A percentile compares a stretch with the other conserved stretches of the same genome.
phyloP scores from a whole-genome alignment of 2,113 vertebrate species.

The Paraplagusia blochii region DNA sequence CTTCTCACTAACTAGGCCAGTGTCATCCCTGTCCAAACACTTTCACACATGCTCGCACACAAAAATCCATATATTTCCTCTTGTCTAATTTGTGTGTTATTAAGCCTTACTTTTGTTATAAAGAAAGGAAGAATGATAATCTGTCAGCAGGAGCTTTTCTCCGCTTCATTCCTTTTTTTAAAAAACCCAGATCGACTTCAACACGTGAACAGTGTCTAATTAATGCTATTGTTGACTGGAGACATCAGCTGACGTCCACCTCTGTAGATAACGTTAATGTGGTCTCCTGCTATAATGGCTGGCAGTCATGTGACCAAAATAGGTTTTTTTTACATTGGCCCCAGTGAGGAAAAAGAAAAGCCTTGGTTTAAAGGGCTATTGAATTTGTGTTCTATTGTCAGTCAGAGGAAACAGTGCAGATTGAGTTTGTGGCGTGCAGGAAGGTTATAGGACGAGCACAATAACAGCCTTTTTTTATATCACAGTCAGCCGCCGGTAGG shows the following conservation, averaged over 20 bases:
- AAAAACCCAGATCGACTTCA: slow-evolving; percentile 41
- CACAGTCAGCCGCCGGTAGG: slow-evolving; percentile 52
- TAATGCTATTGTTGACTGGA: slow-evolving; percentile 53
- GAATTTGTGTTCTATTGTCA: slow-evolving; percentile 69
- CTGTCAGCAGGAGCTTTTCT: neutral
- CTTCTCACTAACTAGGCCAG: no score
- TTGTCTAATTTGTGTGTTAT: slow-evolving; percentile 3
- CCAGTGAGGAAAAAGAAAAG: slow-evolving; percentile 45
- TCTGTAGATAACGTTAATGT: slow-evolving; percentile 53
- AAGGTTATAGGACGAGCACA: slow-evolving; percentile 59
- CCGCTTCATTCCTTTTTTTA: neutral
- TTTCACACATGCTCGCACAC: no score
- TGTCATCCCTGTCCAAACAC: no score
- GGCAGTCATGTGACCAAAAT: slow-evolving; percentile 53
- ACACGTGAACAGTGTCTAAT: slow-evolving; percentile 47
- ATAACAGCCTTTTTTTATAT: slow-evolving; percentile 70
- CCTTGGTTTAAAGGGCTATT: slow-evolving; percentile 51
- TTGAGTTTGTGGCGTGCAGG: slow-evolving; percentile 68
- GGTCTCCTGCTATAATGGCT: slow-evolving; percentile 53
- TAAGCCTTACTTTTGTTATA: slow-evolving; percentile 9
- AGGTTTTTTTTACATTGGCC: slow-evolving; percentile 55
- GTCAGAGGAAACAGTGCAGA: slow-evolving; percentile 61
- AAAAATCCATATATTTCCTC: no score
- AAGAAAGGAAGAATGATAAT: slow-evolving; percentile 18
- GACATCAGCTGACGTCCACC: slow-evolving; percentile 52